Evolutionary conservation across 2,888 invertebrate genomes (phyloP), one percentile per base, ranked within the genome.

Genomic region (Sarcophaga carnaria): DNA sequence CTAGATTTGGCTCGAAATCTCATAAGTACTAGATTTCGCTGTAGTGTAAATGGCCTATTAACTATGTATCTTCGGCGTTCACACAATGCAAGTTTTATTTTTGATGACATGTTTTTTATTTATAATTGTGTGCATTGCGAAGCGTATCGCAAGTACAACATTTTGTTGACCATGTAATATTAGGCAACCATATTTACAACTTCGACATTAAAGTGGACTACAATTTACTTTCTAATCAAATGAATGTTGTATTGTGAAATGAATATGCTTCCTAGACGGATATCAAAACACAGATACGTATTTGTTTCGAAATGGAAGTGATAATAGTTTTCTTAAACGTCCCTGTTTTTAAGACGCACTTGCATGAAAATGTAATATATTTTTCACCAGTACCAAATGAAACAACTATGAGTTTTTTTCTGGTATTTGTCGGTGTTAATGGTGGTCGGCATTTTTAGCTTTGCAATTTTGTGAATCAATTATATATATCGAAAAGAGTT

Each of bases 371-470:
- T 37, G 66, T 66, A 66, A 1, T 45, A 66, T 17, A 66, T 66
- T 66, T 37, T 37, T 25, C 22, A 54, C 17, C 4, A 37, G 66
- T 66, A 67, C 67, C 4, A n/a, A 10, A 47, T 17, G 8, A 67
- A n/a, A 20, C 47, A 67, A 67, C 47, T 11, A 45, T 45, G 37
- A 67, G 54, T 45, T 67, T 66, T 66, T 67, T 67, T 67, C 45
- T 45, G 37, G 37, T 67, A 67, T 45, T 45, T 67, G 67, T 47
- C 47, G 64, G 37, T 71, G n/a, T 71, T 59, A 49, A 59, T 70
- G 27, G 74, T 72, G 66, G 75, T 75, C 75, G 83, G 75, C 80
- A 69, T 83, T 78, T 82, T 77, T 59, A 25, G 8, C 45, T 78
- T 71, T 59, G 75, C 59, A 60, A 62, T 66, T 79, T 60, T 49